These are phyloP conservation scores for Heliothis virescens DNA, from an alignment of 1,140 invertebrate genomes.

Conservation along the genomic window DNA sequence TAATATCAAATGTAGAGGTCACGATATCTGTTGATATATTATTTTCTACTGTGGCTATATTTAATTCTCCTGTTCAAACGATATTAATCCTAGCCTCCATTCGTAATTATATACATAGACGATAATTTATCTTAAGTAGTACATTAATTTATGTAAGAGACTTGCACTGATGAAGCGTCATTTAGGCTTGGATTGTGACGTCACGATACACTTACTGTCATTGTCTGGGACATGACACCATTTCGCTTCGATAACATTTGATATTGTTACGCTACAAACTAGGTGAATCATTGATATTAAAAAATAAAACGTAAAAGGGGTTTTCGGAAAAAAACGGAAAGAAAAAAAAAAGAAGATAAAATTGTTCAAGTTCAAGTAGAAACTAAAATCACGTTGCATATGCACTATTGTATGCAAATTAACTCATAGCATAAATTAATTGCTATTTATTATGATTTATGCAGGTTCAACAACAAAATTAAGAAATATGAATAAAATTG, in stretches of 20 bases:
- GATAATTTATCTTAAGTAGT: constrained; percentile 24
- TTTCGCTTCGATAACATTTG: not conserved
- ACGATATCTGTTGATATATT: constrained; percentile 18
- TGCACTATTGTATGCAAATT: not conserved
- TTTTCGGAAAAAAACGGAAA: too few species aligned
- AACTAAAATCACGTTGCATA: not conserved
- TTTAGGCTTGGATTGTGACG: not conserved
- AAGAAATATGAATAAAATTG: not conserved
- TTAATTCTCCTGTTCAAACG: constrained; percentile 17
- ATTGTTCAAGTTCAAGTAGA: not conserved
- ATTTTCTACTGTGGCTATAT: not conserved
- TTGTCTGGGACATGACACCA: constrained; percentile 12
- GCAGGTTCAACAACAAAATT: not conserved
- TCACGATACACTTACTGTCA: constrained; percentile 1
- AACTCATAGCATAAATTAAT: too few species aligned
- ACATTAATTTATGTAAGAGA: constrained; percentile 17
- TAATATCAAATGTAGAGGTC: constrained; percentile 17
- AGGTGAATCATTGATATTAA: not conserved
- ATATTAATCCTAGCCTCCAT: constrained; percentile 12
- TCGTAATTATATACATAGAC: constrained; percentile 10
- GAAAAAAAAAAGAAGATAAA: too few species aligned
- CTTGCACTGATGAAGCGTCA: constrained; percentile 11
- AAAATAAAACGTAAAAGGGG: too few species aligned
- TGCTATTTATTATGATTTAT: too few species aligned
- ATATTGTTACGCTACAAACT: not conserved